phyloP scores from a whole-genome alignment of 2,888 invertebrate genomes.

The Chironomus tentans region DNA sequence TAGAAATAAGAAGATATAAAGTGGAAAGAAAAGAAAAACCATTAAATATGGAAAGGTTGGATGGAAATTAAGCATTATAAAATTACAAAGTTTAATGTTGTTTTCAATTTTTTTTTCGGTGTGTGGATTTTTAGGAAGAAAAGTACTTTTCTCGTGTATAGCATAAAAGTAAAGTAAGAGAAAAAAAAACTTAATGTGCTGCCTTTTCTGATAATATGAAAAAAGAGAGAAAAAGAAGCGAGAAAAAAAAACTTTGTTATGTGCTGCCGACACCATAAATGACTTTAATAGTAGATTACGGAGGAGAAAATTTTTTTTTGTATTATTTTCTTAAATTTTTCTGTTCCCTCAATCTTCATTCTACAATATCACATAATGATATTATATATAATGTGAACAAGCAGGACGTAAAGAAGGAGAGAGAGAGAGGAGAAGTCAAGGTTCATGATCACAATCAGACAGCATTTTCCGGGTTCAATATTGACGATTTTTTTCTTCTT shows the following conservation, averaged over 20 bases:
- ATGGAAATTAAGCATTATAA: conserved; percentile 24
- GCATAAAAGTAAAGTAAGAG: not conserved
- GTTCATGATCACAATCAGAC: conserved; percentile 6
- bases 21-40: not conserved
- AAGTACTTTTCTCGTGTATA: not conserved
- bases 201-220: not conserved
- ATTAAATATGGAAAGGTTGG: conserved; percentile 23
- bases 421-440: not conserved
- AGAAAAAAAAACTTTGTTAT: not conserved
- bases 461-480: not conserved
- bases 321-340: not conserved
- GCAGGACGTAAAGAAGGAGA: too few species aligned
- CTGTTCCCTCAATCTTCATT: too few species aligned
- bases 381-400: too few species aligned
- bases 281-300: not conserved
- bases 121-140: not conserved
- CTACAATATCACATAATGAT: too few species aligned
- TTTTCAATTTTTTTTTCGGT: conserved; percentile 17
- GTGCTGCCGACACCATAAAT: not conserved
- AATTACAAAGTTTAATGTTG: conserved; percentile 25
- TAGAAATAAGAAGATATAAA: not conserved
- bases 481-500: not conserved
- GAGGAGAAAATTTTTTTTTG: too few species aligned
- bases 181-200: not conserved
- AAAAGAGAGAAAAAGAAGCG: not conserved